A percentile compares a stretch with the other conserved stretches of the same genome.
phyloP scores from a whole-genome alignment of 64 coral and sea anemone species.

The Hydrozoanthus tunicans region DNA sequence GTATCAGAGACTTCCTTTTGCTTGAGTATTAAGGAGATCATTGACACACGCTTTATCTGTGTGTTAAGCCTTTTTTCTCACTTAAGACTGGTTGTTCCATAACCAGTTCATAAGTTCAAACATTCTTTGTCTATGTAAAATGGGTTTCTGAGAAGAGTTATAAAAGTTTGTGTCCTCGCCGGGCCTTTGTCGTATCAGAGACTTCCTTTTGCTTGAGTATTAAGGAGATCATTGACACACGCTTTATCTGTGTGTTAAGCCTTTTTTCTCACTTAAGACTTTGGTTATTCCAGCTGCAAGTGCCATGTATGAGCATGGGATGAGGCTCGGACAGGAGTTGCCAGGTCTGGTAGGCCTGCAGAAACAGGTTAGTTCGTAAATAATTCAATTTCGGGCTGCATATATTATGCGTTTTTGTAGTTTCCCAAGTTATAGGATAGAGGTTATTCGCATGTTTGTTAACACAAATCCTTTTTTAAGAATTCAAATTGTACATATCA shows the following conservation, averaged over 20 bases:
- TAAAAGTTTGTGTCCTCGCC: too few relatives aligned
- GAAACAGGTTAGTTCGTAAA: conserved; percentile 74
- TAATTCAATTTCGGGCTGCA: too few relatives aligned
- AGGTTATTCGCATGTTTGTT: too few relatives aligned
- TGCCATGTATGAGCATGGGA: conserved; percentile 94
- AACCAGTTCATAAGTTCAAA: too few relatives aligned
- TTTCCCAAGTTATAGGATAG: too few relatives aligned
- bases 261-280: not conserved
- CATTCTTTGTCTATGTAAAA: too few relatives aligned
- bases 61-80: not conserved
- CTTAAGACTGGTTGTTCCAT: conserved; percentile 10
- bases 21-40: not conserved
- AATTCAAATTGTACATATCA: too few relatives aligned
- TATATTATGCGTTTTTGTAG: too few relatives aligned
- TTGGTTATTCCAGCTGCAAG: conserved; percentile 70
- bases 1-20: too few relatives aligned
- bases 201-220: not conserved
- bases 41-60: not conserved
- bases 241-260: not conserved
- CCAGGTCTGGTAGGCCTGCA: conserved; percentile 82
- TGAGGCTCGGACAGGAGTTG: conserved; percentile 84
- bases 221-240: not conserved
- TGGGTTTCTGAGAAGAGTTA: too few relatives aligned
- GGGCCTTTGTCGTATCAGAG: too few relatives aligned
- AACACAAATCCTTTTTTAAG: too few relatives aligned